Conservation (phyloP, 2,888 invertebrate genomes). For the Lacanobia oleracea region DNA sequence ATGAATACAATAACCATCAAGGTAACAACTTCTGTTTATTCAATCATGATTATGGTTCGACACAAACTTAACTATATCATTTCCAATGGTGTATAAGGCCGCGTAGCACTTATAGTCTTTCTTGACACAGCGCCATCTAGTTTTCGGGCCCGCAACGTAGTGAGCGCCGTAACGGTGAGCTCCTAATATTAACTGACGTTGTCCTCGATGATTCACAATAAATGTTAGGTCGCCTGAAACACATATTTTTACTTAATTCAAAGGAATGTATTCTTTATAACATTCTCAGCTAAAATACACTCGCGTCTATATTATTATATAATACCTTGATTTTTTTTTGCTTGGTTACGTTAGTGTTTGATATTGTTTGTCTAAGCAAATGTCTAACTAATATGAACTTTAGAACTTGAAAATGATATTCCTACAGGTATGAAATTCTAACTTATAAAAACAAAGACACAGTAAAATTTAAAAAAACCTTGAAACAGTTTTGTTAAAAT, state of each 20-base stretch:
- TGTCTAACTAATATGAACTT: no score
- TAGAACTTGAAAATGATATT: no score
- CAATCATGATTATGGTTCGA: conserved; percentile 30
- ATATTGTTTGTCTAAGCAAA: neutral
- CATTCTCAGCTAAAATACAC: conserved; percentile 1
- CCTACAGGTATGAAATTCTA: no score
- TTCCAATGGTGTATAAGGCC: conserved; percentile 22
- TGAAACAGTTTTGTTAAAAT: neutral
- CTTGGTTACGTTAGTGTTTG: neutral
- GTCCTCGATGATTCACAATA: conserved; percentile 13
- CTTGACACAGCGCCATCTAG: conserved; percentile 37
- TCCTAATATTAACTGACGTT: conserved; percentile 13
- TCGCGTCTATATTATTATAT: neutral
- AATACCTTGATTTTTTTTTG: neutral
- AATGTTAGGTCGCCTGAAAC: conserved; percentile 13
- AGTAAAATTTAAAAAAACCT: no score
- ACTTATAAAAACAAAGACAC: no score
- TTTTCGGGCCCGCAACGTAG: conserved; percentile 14
- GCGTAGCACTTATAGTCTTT: conserved; percentile 16
- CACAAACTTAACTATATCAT: conserved; percentile 17
- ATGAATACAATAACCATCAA: neutral
- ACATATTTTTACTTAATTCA: neutral
- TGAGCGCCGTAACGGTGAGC: conserved; percentile 6
- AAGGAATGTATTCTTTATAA: neutral
- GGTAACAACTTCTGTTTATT: neutral